A percentile compares a stretch with the other conserved stretches of the same genome.
These are phyloP conservation scores for Craniophora ligustri DNA, from an alignment of 2,888 invertebrate genomes.

Conservation along the genomic window DNA sequence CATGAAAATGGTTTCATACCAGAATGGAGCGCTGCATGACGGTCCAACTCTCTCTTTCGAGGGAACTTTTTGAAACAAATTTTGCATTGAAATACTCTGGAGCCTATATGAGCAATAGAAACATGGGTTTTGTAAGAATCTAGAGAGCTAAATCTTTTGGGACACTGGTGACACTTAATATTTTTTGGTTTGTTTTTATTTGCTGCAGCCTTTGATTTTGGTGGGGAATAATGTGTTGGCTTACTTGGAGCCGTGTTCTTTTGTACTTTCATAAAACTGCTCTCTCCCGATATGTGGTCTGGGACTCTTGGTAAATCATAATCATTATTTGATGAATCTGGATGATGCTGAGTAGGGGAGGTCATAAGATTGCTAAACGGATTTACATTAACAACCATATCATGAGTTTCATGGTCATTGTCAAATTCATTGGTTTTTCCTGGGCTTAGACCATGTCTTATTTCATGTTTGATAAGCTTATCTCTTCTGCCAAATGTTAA, in stretches of 20 bases:
- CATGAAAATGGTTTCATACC: constrained; percentile 91
- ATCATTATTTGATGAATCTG: constrained; percentile 68
- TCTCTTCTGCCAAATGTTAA: constrained; percentile 91
- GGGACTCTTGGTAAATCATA: constrained; percentile 85
- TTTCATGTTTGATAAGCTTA: constrained; percentile 91
- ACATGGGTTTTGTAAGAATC: constrained; percentile 87
- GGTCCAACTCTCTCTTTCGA: constrained; percentile 91
- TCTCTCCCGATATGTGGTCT: constrained; percentile 85
- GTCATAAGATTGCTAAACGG: constrained; percentile 87
- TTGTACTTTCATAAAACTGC: constrained; percentile 79
- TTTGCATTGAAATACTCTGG: constrained; percentile 90
- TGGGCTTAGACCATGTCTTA: constrained; percentile 86
- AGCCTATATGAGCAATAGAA: constrained; percentile 84
- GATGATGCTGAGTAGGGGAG: constrained; percentile 73
- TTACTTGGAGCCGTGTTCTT: constrained; percentile 72
- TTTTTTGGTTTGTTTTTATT: constrained; percentile 84
- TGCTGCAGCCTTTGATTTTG: constrained; percentile 69
- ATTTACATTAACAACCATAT: constrained; percentile 90
- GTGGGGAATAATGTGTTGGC: constrained; percentile 68
- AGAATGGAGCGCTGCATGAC: constrained; percentile 91
- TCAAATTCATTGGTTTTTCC: constrained; percentile 68
- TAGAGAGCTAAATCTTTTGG: constrained; percentile 84
- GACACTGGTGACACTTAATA: constrained; percentile 86
- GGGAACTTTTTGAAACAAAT: constrained; percentile 91
- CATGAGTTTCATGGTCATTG: constrained; percentile 77